Base-by-base conservation (phyloP, 2,113 vertebrate genomes). In the Ictalurus furcatus region DNA sequence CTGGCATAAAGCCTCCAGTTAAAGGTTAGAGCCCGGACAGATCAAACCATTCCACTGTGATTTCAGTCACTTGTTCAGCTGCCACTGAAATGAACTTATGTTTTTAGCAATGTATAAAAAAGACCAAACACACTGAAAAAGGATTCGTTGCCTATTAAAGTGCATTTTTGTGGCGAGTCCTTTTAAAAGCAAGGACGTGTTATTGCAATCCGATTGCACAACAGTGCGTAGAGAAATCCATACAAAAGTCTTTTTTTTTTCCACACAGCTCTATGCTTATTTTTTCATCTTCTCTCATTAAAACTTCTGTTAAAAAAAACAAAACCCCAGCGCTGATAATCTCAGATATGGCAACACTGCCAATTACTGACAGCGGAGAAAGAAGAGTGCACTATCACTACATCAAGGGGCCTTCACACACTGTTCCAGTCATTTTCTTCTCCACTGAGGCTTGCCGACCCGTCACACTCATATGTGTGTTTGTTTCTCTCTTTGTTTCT, bases 401-500 rank as follows among this genome's bases (percentile, higher is more conserved):
- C 80, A 88, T 84, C 80, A 84, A 84, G 80, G 67, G 56, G 48
- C 48, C 67, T 81, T 83, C 34, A 88, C 11, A 56, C 63, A 13
- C 28, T 52, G 25, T 6, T n/a, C 40, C 78, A 30, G 7, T 56
- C 52, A 2, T 52, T 78, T 28, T 81, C 78, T 56, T 30, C n/a
- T 56, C 52, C 52, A 17, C 52, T 1, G 25, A 16, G 37, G 6
- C 61, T 13, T 17, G 37, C 44, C n/a, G 6, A 28, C 14, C 34
- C 80, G 40, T 82, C 87, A 71, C 48, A 9, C 12, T 61, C 25
- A 9, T 87, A 89, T 91, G 69, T 86, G 74, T 54, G 80, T 85
- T 86, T 90, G 59, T 86, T 30, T 89, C 86, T 92, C 88, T 91
- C 78, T 89, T 63, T 85, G 65, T 92, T 92, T 91, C 85, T 92